These are phyloP conservation scores for Orestias chungarensis DNA, from an alignment of 2,797 vertebrate species.

Conservation along the genomic window DNA sequence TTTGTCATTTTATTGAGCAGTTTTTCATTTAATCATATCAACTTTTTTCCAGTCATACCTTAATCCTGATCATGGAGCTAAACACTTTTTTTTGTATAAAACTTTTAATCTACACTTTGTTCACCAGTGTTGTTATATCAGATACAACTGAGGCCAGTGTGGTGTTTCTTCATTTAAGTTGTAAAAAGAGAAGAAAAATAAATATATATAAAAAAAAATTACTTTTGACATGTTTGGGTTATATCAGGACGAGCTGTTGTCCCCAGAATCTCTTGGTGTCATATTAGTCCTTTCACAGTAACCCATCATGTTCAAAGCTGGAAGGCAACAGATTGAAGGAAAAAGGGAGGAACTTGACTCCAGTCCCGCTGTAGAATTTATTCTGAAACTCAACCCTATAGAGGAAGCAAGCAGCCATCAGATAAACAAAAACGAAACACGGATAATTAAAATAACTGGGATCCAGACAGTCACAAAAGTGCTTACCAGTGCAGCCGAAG, in stretches of 20 bases:
- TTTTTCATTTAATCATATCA: constrained; percentile 22
- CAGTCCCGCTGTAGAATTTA: constrained; percentile 94
- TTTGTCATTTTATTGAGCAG: constrained; percentile 8
- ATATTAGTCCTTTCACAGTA: constrained; percentile 68
- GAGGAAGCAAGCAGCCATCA: constrained; percentile 28
- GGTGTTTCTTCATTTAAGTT: constrained; percentile 12
- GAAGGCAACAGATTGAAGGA: constrained; percentile 85
- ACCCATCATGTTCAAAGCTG: constrained; percentile 76
- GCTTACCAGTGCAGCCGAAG: constrained; percentile 93
- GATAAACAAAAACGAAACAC: constrained; percentile 20
- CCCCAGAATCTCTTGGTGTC: constrained; percentile 22
- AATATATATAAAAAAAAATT: constrained; percentile 25
- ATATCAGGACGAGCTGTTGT: constrained; percentile 22
- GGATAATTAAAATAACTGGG: constrained; percentile 5
- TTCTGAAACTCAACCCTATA: constrained; percentile 98
- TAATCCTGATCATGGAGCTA: constrained; percentile 3
- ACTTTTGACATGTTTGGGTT: constrained; percentile 17
- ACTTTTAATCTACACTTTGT: constrained; percentile 11
- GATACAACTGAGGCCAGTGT: neutral
- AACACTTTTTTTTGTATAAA: constrained; percentile 14
- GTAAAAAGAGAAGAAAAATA: constrained; percentile 17
- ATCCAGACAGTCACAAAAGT: neutral
- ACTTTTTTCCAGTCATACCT: neutral
- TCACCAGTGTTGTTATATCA: neutral
- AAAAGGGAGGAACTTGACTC: constrained; percentile 94